A percentile compares a stretch with the other conserved stretches of the same genome.
These are phyloP conservation scores for Fratercula arctica DNA, from an alignment of 2,797 vertebrate species.

Conservation along the genomic window DNA sequence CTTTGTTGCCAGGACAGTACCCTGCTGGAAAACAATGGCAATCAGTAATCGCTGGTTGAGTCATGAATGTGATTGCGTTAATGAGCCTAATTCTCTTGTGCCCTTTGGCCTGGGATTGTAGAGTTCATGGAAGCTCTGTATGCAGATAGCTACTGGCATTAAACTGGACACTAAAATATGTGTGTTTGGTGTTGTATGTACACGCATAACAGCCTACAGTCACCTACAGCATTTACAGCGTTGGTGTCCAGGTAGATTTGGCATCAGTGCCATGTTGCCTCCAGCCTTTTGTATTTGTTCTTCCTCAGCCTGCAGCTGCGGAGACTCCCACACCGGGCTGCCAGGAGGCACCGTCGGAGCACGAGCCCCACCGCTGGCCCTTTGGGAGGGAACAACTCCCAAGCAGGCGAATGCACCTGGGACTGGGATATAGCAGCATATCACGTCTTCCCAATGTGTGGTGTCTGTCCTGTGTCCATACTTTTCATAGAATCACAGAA, in stretches of 20 bases:
- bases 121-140: neutral
- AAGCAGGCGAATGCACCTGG: rapidly evolving
- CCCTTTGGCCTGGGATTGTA: neutral
- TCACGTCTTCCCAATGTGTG: rapidly evolving
- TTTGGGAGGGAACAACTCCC: no score
- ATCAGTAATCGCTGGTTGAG: neutral
- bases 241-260: neutral
- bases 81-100: neutral
- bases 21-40: neutral
- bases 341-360: neutral
- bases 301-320: neutral
- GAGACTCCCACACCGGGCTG: rapidly evolving
- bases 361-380: neutral
- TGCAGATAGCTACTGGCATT: neutral
- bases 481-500: no score
- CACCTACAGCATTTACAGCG: rapidly evolving
- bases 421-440: neutral
- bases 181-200: neutral
- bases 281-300: neutral
- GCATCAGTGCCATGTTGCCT: neutral
- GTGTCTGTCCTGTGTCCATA: neutral
- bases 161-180: rapidly evolving
- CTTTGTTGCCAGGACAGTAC: neutral
- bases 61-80: neutral
- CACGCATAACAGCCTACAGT: neutral